Conservation (phyloP, 2,113 vertebrate genomes). For the Phocoena sinus region DNA sequence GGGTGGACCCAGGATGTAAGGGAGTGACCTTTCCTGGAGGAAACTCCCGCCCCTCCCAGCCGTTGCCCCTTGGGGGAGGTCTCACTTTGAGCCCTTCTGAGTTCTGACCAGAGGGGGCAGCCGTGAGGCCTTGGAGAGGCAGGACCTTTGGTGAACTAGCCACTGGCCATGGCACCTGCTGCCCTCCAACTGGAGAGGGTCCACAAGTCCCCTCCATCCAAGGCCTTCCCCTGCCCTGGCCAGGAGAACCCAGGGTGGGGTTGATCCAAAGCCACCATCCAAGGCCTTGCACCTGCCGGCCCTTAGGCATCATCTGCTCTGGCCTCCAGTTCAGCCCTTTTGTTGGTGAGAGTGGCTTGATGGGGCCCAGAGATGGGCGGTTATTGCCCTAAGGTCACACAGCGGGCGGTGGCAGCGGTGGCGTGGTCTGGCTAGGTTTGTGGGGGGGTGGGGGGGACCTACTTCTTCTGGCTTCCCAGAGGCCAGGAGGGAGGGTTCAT, state of each 20-base stretch:
- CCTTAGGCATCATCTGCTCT: background rate
- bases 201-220: background rate
- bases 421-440: background rate
- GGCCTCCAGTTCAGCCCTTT: background rate
- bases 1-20: too few species aligned
- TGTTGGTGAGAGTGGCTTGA: background rate
- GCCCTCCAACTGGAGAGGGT: background rate
- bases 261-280: background rate
- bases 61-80: too few species aligned
- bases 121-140: background rate
- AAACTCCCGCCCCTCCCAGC: background rate
- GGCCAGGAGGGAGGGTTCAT: background rate
- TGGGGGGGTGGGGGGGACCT: rapidly evolving
- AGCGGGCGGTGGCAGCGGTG: background rate
- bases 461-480: background rate
- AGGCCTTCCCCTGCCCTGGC: background rate
- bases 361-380: background rate
- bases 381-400: background rate
- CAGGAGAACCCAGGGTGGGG: background rate
- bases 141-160: background rate
- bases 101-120: background rate
- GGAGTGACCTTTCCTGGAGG: background rate
- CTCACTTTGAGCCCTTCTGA: background rate
- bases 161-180: background rate
- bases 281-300: background rate